A percentile compares a stretch with the other conserved stretches of the same genome.
Evolutionary conservation across 1,140 invertebrate genomes (phyloP).

Genomic region (Bombus turneri): DNA sequence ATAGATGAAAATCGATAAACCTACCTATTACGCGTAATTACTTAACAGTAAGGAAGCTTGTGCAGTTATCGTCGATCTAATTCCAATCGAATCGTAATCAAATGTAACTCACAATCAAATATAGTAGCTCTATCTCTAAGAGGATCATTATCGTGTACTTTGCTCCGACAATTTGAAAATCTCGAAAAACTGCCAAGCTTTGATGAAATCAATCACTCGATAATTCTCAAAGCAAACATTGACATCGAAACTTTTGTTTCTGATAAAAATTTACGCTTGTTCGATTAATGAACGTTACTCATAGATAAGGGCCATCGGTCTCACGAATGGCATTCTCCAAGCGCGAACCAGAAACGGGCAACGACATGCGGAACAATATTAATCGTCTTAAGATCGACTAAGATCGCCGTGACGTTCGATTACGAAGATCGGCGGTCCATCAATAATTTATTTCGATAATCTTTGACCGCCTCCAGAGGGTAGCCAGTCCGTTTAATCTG

Average conservation of each 20-base stretch:
- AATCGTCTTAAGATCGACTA: background rate
- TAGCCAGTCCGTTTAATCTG: slow-evolving; percentile 38
- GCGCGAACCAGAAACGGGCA: background rate
- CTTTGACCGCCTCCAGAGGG: slow-evolving; percentile 10
- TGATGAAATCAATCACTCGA: background rate
- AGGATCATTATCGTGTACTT: background rate
- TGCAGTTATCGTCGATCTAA: no score
- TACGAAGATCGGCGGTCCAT: background rate
- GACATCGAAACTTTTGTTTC: background rate
- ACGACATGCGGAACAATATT: background rate
- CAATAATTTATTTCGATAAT: slow-evolving; percentile 47
- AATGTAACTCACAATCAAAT: no score
- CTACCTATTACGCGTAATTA: background rate
- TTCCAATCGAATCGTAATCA: no score
- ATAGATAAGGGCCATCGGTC: background rate
- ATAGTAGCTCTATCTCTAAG: background rate
- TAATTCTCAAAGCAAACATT: background rate
- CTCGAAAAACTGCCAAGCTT: background rate
- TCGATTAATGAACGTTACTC: background rate
- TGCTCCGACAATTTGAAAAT: background rate
- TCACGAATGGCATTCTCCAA: background rate
- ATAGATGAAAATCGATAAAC: background rate
- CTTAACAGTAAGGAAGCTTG: background rate
- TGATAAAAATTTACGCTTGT: background rate
- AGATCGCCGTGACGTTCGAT: background rate